Evolutionary conservation across 2,888 invertebrate genomes (phyloP).

Genomic region (Meiosimyza decipiens): DNA sequence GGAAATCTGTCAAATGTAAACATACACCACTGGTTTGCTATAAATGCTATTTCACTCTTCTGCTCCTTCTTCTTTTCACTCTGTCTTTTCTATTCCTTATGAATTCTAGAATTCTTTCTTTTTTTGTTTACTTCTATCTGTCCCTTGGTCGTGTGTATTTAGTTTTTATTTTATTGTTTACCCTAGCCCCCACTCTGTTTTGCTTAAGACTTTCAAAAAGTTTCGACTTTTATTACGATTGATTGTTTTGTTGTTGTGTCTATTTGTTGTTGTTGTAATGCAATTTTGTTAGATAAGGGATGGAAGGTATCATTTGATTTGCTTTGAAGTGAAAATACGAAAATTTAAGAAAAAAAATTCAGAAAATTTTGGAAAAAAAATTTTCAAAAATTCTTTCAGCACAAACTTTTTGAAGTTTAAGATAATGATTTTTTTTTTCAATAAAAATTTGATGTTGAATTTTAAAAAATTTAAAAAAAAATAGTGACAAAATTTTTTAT

Average conservation of each 20-base stretch:
- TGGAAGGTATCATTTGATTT: too few species aligned
- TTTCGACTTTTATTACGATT: not conserved
- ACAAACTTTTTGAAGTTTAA: not conserved
- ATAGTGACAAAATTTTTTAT: too few species aligned
- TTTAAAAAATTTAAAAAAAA: too few species aligned
- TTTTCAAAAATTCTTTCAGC: too few species aligned
- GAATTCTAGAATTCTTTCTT: not conserved
- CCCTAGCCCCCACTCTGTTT: not conserved
- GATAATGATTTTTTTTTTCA: not conserved
- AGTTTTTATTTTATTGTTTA: not conserved
- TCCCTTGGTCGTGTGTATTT: not conserved
- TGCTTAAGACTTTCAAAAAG: too few species aligned
- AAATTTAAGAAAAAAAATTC: too few species aligned
- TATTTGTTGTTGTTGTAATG: too few species aligned
- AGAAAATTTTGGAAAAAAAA: too few species aligned
- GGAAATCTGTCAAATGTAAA: conserved; percentile 61
- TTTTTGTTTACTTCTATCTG: not conserved
- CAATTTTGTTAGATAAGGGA: too few species aligned
- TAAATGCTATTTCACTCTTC: conserved; percentile 24
- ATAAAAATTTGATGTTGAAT: not conserved
- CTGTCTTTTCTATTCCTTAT: not conserved
- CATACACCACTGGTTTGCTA: conserved; percentile 55
- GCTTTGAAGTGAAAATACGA: too few species aligned
- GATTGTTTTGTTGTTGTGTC: conserved; percentile 8
- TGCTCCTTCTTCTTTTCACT: conserved; percentile 1